Evolutionary conservation across 1,140 invertebrate species (phyloP).

Genomic region (Theocolax elegans): DNA sequence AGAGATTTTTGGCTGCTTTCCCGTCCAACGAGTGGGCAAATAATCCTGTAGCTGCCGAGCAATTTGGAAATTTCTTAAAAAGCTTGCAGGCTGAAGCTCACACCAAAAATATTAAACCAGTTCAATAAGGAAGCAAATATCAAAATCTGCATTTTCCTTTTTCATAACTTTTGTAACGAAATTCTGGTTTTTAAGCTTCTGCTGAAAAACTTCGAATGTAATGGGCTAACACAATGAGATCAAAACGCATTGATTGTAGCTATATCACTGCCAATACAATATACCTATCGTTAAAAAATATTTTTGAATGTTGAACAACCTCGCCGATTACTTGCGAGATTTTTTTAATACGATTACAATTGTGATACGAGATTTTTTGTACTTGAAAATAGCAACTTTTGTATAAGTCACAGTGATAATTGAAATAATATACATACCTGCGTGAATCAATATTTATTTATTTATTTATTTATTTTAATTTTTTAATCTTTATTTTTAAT

Average conservation of each 20-base stretch:
- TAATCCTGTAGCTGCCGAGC: conserved; percentile 50
- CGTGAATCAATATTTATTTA: too few relatives aligned
- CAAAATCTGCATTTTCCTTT: background rate
- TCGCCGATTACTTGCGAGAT: conserved; percentile 1
- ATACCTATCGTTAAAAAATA: background rate
- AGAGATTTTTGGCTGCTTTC: conserved; percentile 52
- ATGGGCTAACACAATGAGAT: too few relatives aligned
- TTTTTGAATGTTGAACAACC: background rate
- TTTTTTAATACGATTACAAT: conserved; percentile 36
- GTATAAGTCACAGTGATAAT: conserved; percentile 20
- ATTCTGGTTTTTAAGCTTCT: conserved; percentile 16
- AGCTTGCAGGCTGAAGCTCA: conserved; percentile 48
- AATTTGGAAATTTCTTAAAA: conserved; percentile 56
- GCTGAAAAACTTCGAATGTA: background rate
- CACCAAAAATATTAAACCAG: conserved; percentile 15
- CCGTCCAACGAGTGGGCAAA: conserved; percentile 56
- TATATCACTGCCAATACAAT: conserved; percentile 35
- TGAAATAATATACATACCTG: conserved; percentile 6
- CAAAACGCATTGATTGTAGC: conserved; percentile 13
- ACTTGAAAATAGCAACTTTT: conserved; percentile 33
- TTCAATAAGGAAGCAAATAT: background rate
- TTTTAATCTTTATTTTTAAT: too few relatives aligned
- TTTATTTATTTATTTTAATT: too few relatives aligned
- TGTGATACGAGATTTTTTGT: conserved; percentile 38
- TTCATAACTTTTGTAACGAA: too few relatives aligned